Evolutionary conservation across 1,140 invertebrate species (phyloP), one percentile per base, ranked within the genome.

Genomic region (Theocolax elegans): DNA sequence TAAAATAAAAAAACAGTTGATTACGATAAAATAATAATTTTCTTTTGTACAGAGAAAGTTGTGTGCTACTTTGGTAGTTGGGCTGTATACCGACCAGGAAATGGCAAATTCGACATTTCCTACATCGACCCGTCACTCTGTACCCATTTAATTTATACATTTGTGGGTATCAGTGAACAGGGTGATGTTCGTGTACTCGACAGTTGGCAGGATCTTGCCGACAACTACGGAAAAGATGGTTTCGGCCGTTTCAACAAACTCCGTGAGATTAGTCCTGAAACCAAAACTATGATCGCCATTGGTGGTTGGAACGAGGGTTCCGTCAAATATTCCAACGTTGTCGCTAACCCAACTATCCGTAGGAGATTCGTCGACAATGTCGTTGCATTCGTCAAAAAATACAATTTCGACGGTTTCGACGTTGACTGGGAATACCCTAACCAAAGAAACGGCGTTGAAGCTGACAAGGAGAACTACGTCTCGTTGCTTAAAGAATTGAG

Each of bases 281-380:
- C 93, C 6, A 93, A 92, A 80, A 89, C 91, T 0, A 73, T 94
- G 46, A 74, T 93, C 9, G 91, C 91, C 12, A 88, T 95, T 38
- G 93, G 93, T 10, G 93, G 93, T 10, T 94, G 92, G 92, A 92
- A 90, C 76, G 91, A 93, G 81, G 91, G 91, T n/a, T 92, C 91
- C 0, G 81, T 80, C 3, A 91, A 88, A 69, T 93, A 90, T 80
- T 92, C 91, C 0, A 72, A 82, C 31, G 75, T 75, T 0, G 72
- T 71, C 0, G 19, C 9, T 9, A 70, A 75, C 48, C 46, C 76
- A n/a, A 35, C 38, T 2, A 65, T 72, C 19, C 58, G 80, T 19
- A 46, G 66, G n/a, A 78, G 23, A 27, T 83, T 87, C 35, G 75
- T 83, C 10, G 56, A 74, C 0, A 78, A 75, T 17, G 76, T 76